phyloP scores from a whole-genome alignment of 1,140 invertebrate genomes.

The Sitodiplosis mosellana region DNA sequence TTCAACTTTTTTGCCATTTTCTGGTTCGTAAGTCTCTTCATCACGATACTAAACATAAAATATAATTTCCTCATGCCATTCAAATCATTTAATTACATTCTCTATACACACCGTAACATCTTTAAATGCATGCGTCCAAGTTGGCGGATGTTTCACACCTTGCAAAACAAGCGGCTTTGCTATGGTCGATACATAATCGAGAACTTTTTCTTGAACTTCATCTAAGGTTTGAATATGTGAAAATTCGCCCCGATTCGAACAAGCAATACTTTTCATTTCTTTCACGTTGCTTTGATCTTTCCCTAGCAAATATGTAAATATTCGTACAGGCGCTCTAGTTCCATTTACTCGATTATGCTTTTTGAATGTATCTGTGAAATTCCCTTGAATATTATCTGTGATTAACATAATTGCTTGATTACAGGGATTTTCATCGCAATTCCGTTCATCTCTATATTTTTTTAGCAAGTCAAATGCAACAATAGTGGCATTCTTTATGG shows the following conservation, averaged over 20 bases:
- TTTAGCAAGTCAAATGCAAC: conserved; percentile 70
- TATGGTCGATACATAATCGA: conserved; percentile 82
- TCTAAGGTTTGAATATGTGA: conserved; percentile 81
- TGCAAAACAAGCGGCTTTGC: conserved; percentile 71
- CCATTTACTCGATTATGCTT: conserved; percentile 53
- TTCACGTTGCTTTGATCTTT: conserved; percentile 81
- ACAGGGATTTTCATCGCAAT: conserved; percentile 44
- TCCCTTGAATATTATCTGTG: conserved; percentile 89
- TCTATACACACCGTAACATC: conserved; percentile 52
- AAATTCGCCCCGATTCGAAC: conserved; percentile 85
- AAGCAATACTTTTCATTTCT: conserved; percentile 91
- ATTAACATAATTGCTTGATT: conserved; percentile 98
- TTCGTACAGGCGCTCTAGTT: conserved; percentile 58
- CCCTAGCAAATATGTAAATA: conserved; percentile 95
- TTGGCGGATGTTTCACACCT: conserved; percentile 51
- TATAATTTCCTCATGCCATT: background rate
- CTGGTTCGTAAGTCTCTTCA: background rate
- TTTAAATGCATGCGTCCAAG: conserved; percentile 79
- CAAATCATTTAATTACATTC: background rate
- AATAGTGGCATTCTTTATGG: conserved; percentile 56
- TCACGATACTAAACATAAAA: background rate
- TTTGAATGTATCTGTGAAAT: conserved; percentile 73
- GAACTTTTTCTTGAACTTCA: conserved; percentile 82
- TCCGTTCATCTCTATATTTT: conserved; percentile 34
- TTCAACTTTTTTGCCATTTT: background rate